These are phyloP conservation scores for Drosophila nigrodunni DNA, from an alignment of 1,140 invertebrate genomes.

Conservation along the genomic window DNA sequence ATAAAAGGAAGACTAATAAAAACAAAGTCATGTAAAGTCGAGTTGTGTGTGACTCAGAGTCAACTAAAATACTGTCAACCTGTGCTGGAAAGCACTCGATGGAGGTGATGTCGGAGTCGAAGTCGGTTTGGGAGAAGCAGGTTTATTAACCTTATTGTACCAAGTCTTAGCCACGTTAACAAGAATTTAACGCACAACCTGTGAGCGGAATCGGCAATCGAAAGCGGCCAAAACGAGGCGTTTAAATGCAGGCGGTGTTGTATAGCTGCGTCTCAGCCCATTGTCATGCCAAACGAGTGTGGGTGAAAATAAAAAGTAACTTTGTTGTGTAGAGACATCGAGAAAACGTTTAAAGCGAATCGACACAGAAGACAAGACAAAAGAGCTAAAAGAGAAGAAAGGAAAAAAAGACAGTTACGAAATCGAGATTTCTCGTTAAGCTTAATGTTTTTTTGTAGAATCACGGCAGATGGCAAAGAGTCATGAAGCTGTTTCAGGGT, in stretches of 20 bases:
- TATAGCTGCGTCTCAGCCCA: slow-evolving; percentile 21
- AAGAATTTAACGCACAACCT: slow-evolving; percentile 70
- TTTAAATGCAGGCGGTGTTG: slow-evolving; percentile 62
- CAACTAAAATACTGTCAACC: slow-evolving; percentile 32
- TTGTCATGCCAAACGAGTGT: slow-evolving; percentile 63
- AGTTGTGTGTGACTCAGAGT: slow-evolving; percentile 52
- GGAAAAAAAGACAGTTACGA: slow-evolving; percentile 68
- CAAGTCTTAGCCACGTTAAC: slow-evolving; percentile 75
- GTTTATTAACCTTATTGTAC: slow-evolving; percentile 72
- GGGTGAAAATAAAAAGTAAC: slow-evolving; percentile 77
- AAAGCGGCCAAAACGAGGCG: slow-evolving; percentile 34
- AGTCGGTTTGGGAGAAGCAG: slow-evolving; percentile 9
- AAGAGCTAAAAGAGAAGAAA: slow-evolving; percentile 1
- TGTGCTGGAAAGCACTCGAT: slow-evolving; percentile 55
- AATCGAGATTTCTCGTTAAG: slow-evolving; percentile 62
- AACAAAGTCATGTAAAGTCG: slow-evolving; percentile 18
- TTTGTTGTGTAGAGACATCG: slow-evolving; percentile 37
- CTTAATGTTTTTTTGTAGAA: slow-evolving; percentile 21
- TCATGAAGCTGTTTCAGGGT: slow-evolving; percentile 44
- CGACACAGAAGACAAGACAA: neutral
- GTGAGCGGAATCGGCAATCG: slow-evolving; percentile 43
- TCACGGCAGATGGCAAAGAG: slow-evolving; percentile 25
- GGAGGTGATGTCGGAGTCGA: slow-evolving; percentile 19
- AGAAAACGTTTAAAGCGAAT: slow-evolving; percentile 38
- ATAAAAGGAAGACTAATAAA: neutral